These are phyloP conservation scores for Brachionus koreanus DNA, from an alignment of 1,140 invertebrate genomes.

Conservation along the genomic window DNA sequence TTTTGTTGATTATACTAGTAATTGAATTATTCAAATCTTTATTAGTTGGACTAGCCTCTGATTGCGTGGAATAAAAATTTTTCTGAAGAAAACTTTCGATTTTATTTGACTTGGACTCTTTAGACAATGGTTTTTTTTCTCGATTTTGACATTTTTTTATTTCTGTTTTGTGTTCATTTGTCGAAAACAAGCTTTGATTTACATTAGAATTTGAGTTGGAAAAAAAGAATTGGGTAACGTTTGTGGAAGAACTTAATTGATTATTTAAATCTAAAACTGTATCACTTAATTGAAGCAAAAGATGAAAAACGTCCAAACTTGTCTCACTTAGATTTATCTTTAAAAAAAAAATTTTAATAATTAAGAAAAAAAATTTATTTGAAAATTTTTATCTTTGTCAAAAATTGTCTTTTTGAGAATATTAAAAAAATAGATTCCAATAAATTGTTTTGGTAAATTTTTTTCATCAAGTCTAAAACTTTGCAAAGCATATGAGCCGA, in stretches of 20 bases:
- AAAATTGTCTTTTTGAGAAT: too few relatives aligned
- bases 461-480: too few relatives aligned
- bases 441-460: too few relatives aligned
- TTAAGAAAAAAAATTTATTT: neutral
- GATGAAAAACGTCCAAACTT: slow-evolving; percentile 27
- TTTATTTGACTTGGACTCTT: neutral
- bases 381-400: too few relatives aligned
- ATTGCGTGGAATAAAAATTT: slow-evolving; percentile 13
- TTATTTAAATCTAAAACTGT: slow-evolving; percentile 29
- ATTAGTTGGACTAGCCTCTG: neutral
- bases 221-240: slow-evolving; percentile 12
- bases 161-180: neutral
- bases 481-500: too few relatives aligned
- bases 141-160: neutral
- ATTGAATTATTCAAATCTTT: slow-evolving; percentile 21
- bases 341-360: neutral
- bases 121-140: neutral
- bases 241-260: slow-evolving; percentile 16
- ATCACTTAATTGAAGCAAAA: slow-evolving; percentile 2
- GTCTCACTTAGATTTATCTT: slow-evolving; percentile 14
- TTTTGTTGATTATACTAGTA: neutral
- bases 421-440: too few relatives aligned
- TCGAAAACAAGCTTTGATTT: neutral
- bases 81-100: slow-evolving; percentile 28
- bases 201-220: neutral